A percentile compares a stretch with the other conserved stretches of the same genome.
Conservation (phyloP, 2,797 vertebrate species). For the Gephyroberyx darwinii region DNA sequence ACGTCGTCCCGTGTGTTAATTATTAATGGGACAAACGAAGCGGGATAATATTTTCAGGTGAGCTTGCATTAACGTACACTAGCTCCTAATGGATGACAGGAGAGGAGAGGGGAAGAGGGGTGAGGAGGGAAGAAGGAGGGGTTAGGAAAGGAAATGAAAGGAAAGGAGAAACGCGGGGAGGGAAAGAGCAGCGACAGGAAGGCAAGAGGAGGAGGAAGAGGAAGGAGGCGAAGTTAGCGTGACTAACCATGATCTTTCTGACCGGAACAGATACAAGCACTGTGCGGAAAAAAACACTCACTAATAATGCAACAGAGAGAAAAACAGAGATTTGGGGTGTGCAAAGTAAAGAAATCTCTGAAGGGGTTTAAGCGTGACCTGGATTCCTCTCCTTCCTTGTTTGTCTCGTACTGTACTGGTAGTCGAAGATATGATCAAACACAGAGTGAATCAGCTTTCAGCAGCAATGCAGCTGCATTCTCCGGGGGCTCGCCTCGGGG, state of each 20-base stretch:
- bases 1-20: constrained; percentile 7
- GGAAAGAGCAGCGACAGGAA: background rate
- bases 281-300: constrained; percentile 22
- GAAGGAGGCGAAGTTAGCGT: constrained; percentile 29
- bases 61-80: constrained; percentile 20
- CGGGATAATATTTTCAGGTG: constrained; percentile 29
- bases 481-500: constrained; percentile 44
- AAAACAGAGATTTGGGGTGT: constrained; percentile 40
- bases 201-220: constrained; percentile 13
- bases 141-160: background rate
- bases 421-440: constrained; percentile 72
- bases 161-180: background rate
- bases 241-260: constrained; percentile 36
- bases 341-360: constrained; percentile 57
- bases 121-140: background rate
- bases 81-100: constrained; percentile 8
- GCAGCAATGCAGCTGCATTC: constrained; percentile 40
- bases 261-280: constrained; percentile 23
- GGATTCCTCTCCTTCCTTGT: constrained; percentile 67
- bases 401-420: constrained; percentile 66
- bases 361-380: constrained; percentile 69
- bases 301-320: constrained; percentile 55
- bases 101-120: background rate
- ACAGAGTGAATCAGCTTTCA: constrained; percentile 58
- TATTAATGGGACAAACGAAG: constrained; percentile 23